Conservation (phyloP, 2,797 vertebrate genomes). For the Scomberomorus guttatus region DNA sequence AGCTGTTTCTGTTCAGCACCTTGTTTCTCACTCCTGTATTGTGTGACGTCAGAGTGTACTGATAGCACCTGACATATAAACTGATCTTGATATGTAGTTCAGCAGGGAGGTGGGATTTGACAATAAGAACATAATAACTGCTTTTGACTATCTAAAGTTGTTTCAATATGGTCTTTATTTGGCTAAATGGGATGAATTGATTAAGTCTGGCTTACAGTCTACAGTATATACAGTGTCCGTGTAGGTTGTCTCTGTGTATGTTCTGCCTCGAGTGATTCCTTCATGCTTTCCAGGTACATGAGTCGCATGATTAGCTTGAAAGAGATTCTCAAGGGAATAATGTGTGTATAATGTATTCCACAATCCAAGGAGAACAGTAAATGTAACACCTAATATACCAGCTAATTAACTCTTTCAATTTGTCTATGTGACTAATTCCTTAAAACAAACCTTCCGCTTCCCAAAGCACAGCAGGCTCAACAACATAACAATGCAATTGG, state of each 20-base stretch:
- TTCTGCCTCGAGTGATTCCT: no score
- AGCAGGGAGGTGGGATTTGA: no score
- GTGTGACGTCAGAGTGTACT: not conserved
- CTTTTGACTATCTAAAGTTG: not conserved
- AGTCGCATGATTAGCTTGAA: not conserved
- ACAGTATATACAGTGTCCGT: not conserved
- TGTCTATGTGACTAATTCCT: not conserved
- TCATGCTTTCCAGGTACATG: not conserved
- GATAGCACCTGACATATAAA: not conserved
- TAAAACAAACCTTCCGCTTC: not conserved
- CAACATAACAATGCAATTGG: not conserved
- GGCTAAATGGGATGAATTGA: not conserved
- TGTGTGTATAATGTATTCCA: not conserved
- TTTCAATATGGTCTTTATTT: not conserved
- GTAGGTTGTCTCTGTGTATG: not conserved
- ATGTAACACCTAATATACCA: not conserved
- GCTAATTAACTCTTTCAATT: not conserved
- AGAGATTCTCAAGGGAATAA: not conserved
- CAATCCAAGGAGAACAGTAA: not conserved
- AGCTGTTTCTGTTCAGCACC: slow-evolving; percentile 43
- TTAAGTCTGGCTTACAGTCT: not conserved
- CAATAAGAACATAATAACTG: not conserved
- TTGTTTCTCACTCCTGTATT: not conserved
- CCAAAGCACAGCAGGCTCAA: not conserved
- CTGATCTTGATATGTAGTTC: not conserved